A percentile compares a stretch with the other conserved stretches of the same genome.
phyloP scores from a whole-genome alignment of 1,140 invertebrate species.

The Hormaphis cornu region DNA sequence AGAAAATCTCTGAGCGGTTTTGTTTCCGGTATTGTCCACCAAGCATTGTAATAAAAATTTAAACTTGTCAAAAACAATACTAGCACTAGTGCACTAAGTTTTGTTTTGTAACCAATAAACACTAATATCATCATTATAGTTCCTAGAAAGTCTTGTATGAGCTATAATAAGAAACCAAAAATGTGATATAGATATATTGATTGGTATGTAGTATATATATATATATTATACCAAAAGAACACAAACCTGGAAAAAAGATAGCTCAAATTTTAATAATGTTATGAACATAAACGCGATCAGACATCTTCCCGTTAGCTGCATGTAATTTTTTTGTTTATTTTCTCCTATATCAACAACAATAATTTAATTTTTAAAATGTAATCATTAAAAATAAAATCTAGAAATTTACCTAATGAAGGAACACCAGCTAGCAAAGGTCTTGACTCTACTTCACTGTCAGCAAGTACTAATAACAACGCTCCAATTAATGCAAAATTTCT shows the following conservation, averaged over 20 bases:
- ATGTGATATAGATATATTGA: background rate
- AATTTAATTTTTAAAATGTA: background rate
- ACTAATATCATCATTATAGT: slow-evolving; percentile 92
- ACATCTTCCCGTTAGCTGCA: slow-evolving; percentile 91
- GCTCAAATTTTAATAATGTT: slow-evolving; percentile 87
- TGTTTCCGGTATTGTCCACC: slow-evolving; percentile 91
- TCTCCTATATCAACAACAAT: slow-evolving; percentile 49
- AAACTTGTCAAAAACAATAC: slow-evolving; percentile 80
- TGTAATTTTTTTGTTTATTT: slow-evolving; percentile 95
- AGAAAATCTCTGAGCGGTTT: slow-evolving; percentile 96
- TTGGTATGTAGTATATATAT: background rate
- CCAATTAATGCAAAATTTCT: slow-evolving; percentile 94
- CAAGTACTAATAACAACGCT: slow-evolving; percentile 84
- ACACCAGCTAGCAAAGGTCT: slow-evolving; percentile 95
- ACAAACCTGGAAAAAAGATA: slow-evolving; percentile 73
- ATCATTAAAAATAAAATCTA: background rate
- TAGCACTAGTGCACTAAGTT: slow-evolving; percentile 89
- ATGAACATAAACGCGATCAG: slow-evolving; percentile 98
- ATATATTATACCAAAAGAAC: background rate
- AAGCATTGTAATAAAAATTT: slow-evolving; percentile 96
- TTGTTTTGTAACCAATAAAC: slow-evolving; percentile 96
- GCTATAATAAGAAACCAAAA: slow-evolving; percentile 46
- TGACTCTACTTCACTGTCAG: slow-evolving; percentile 86
- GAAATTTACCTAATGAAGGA: slow-evolving; percentile 65
- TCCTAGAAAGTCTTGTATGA: slow-evolving; percentile 83